These are phyloP conservation scores for Eospalax fontanierii DNA, from an alignment of 2,797 vertebrate genomes.

Conservation along the genomic window DNA sequence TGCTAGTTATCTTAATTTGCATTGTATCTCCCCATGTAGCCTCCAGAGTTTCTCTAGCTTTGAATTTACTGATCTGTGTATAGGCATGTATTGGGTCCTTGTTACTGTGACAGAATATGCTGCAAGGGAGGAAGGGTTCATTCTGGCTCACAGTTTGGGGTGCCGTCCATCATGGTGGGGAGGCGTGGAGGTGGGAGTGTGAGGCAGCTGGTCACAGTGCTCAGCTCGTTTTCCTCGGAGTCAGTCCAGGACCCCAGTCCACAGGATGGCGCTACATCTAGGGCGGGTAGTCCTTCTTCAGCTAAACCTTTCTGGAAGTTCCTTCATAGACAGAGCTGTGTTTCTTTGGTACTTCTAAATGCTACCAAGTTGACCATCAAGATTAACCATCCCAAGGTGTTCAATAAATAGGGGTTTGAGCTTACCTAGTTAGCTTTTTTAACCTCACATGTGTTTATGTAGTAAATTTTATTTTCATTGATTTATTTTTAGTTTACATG, in stretches of 20 bases:
- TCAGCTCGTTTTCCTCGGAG: too few species aligned
- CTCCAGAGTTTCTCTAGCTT: background rate
- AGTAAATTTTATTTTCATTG: background rate
- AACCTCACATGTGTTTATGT: background rate
- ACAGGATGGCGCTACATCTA: background rate
- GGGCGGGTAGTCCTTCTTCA: background rate
- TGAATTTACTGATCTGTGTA: background rate
- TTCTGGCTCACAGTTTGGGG: background rate
- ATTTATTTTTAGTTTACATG: too few species aligned
- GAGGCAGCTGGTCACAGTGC: background rate
- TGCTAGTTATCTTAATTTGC: background rate
- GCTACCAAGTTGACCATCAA: background rate
- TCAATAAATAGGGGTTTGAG: background rate
- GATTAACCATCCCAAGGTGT: background rate
- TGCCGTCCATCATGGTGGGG: background rate
- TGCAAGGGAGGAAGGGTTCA: background rate
- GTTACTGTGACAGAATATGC: background rate
- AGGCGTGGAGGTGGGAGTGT: background rate
- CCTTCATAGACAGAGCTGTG: background rate
- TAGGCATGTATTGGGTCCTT: background rate
- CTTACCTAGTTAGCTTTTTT: background rate
- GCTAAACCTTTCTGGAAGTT: background rate
- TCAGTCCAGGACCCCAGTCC: background rate
- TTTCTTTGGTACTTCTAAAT: background rate
- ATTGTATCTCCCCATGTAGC: background rate